Percentiles rank a stretch among this genome's conserved stretches.
Conservation (phyloP, 2,797 vertebrate species). For the Scleropages formosus region DNA sequence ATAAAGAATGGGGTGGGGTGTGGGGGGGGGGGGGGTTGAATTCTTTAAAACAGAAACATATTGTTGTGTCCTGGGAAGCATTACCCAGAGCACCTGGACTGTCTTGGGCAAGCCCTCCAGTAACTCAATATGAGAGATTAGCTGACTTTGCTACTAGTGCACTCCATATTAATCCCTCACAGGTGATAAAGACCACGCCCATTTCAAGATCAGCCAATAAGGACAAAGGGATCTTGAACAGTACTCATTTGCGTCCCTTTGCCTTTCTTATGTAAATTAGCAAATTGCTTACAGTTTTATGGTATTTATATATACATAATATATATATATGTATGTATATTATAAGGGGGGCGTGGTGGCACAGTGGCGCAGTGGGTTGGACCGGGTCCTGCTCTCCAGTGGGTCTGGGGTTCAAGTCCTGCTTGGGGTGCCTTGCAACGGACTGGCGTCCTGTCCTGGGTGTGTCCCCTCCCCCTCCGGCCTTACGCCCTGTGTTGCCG, state of each 20-base stretch:
- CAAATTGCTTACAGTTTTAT: constrained; percentile 10
- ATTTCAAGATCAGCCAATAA: constrained; percentile 35
- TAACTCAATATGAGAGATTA: constrained; percentile 93
- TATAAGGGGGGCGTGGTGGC: no score
- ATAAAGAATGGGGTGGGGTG: constrained; percentile 28
- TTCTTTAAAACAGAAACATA: constrained; percentile 65
- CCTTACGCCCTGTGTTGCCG: no score
- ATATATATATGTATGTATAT: no score
- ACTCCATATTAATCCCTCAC: constrained; percentile 85
- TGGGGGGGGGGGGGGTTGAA: constrained; percentile 22
- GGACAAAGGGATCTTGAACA: constrained; percentile 27
- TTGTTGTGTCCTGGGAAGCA: constrained; percentile 71
- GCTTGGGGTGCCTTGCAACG: no score
- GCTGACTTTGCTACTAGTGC: constrained; percentile 82
- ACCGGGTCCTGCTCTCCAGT: no score
- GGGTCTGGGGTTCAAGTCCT: no score
- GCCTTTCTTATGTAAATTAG: constrained; percentile 7
- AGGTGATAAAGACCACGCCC: constrained; percentile 83
- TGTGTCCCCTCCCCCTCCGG: no score
- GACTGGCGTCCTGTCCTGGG: no score
- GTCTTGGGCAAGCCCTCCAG: constrained; percentile 72
- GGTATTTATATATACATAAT: no score
- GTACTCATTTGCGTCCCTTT: constrained; percentile 17
- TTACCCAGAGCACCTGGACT: constrained; percentile 90
- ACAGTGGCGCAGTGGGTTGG: no score